Conservation (phyloP, 2,797 vertebrate genomes). For the Ptychobarbus kaznakovi region DNA sequence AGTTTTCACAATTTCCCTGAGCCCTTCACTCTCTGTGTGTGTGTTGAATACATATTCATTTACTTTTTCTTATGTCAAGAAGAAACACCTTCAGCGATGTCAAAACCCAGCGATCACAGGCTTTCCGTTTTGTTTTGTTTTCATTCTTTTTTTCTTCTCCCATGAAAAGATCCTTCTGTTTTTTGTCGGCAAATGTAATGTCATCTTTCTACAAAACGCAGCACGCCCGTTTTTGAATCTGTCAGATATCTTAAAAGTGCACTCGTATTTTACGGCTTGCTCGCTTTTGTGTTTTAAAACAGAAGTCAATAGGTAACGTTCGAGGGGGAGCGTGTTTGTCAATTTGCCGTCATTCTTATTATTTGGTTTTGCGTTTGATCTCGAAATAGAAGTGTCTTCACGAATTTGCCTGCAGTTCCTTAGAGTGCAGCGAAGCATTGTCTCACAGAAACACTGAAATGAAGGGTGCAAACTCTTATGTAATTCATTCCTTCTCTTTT, state of each 20-base stretch:
- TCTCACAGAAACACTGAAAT: slow-evolving; percentile 31
- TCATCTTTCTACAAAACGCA: slow-evolving; percentile 51
- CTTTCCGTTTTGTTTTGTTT: slow-evolving; percentile 44
- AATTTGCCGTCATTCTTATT: slow-evolving; percentile 59
- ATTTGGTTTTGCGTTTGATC: slow-evolving; percentile 78
- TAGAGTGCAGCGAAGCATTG: slow-evolving; percentile 30
- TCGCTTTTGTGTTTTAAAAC: slow-evolving; percentile 76
- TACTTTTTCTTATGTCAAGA: slow-evolving; percentile 37
- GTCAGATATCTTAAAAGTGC: slow-evolving; percentile 54
- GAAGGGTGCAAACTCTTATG: slow-evolving; percentile 45
- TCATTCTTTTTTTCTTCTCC: slow-evolving; percentile 56
- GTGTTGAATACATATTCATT: slow-evolving; percentile 73
- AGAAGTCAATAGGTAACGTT: slow-evolving; percentile 77
- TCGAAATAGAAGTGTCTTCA: slow-evolving; percentile 74
- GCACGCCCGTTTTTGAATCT: slow-evolving; percentile 52
- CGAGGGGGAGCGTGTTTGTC: slow-evolving; percentile 68
- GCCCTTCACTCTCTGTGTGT: slow-evolving; percentile 21
- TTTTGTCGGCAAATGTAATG: slow-evolving; percentile 45
- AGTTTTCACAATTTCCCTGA: slow-evolving; percentile 48
- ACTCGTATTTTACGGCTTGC: slow-evolving; percentile 53
- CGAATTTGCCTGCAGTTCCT: slow-evolving; percentile 65
- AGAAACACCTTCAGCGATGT: slow-evolving; percentile 33
- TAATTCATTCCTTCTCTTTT: slow-evolving; percentile 30
- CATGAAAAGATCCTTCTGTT: slow-evolving; percentile 49
- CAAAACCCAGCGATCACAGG: slow-evolving; percentile 41